Base-by-base conservation (phyloP, 2,797 vertebrate species). In the Pristis pectinata region DNA sequence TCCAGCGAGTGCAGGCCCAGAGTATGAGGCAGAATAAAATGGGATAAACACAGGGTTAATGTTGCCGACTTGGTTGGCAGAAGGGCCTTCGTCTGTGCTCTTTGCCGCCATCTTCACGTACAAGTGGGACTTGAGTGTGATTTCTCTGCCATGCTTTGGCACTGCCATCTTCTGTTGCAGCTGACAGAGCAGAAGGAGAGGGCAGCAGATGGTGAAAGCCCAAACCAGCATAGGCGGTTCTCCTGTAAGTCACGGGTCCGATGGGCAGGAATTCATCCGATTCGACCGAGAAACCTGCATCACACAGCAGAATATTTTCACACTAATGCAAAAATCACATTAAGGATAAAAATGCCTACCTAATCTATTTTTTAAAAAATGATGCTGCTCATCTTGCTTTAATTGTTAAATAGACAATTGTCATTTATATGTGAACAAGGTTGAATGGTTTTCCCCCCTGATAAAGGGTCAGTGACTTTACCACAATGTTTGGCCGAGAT, bases 151-250 rank as follows among this genome's bases (percentile, higher is more conserved):
- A 89, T 56, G 13, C 61, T 89, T n/a, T 37, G 85, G 61, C n/a
- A 27, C 19, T 87, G 91, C 37, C 85, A 64, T 44, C 92, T 79
- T 95, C 24, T 94, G 59, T 96, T 96, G 82, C 95, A 98, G 98
- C 94, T 98, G 94, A 98, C 98, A 95, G 94, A 95, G 22, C 97
- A 96, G 95, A 95, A 96, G 0, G 96, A 96, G 79, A 96, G 96
- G 95, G 97, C 97, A 87, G 8, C 95, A 97, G 95, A 96, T 99
- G 94, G 95, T 97, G 95, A 97, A 98, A 49, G 96, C 97, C 0
- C 97, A 98, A 96, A 96, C 95, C 83, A 96, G 94, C 95, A 97
- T 99, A 95, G 96, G 95, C 87, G 97, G 97, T 80, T 98, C 98
- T 96, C 98, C 98, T n/a, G 98, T 99, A 97, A 3, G 97, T 96